These are phyloP conservation scores for Eustalomyia histrio DNA, from an alignment of 2,888 invertebrate genomes.

Conservation along the genomic window DNA sequence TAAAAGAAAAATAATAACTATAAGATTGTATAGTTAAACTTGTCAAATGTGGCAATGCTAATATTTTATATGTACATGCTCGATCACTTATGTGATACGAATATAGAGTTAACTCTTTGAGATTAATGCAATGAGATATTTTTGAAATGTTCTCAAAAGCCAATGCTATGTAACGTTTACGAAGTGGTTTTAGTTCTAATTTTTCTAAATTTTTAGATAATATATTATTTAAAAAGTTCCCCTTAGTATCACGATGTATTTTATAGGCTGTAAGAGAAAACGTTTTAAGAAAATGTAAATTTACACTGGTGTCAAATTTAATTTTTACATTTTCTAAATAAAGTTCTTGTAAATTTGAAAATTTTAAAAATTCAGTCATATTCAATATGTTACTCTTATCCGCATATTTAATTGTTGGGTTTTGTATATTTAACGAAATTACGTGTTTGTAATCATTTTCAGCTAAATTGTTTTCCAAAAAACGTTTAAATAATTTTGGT, in stretches of 20 bases:
- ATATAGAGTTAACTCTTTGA: constrained; percentile 18
- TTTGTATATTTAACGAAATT: neutral
- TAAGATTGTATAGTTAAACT: constrained; percentile 21
- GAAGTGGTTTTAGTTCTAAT: neutral
- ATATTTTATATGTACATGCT: neutral
- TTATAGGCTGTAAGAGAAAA: neutral
- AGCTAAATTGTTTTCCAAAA: neutral
- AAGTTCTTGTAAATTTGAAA: constrained; percentile 22
- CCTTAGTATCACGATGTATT: neutral
- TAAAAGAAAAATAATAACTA: constrained; percentile 10
- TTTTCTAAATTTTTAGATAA: neutral
- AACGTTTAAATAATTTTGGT: neutral
- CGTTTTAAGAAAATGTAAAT: neutral
- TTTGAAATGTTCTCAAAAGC: neutral
- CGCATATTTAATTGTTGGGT: neutral
- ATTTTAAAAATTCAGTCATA: constrained; percentile 6
- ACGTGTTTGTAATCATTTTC: neutral
- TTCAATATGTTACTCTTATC: neutral
- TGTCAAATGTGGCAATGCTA: neutral
- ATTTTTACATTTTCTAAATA: neutral
- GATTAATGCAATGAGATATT: neutral
- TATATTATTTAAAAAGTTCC: neutral
- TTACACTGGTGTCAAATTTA: neutral
- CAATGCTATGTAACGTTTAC: neutral
- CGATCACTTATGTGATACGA: neutral